phyloP scores from a whole-genome alignment of 92 coral and sea anemone species.

The Parazoanthus atlanticus region DNA sequence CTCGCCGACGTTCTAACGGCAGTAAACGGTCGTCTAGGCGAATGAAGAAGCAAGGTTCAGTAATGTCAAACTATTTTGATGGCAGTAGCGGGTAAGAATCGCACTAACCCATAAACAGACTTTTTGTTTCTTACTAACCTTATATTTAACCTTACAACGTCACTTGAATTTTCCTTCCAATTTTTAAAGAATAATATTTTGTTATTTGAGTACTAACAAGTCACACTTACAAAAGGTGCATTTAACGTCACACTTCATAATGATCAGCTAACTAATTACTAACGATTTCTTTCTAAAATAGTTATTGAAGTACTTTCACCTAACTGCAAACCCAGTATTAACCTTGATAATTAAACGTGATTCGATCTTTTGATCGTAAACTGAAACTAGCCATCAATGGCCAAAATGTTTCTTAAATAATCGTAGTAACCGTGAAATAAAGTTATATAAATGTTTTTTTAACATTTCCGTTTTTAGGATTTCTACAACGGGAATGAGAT shows the following conservation, averaged over 20 bases:
- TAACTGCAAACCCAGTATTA: too few relatives aligned
- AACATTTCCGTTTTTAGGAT: too few relatives aligned
- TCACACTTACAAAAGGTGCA: not conserved
- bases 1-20: constrained; percentile 68
- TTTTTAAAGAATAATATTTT: not conserved
- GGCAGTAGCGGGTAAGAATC: constrained; percentile 59
- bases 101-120: not conserved
- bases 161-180: not conserved
- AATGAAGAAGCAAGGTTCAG: constrained; percentile 78
- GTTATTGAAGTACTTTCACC: too few relatives aligned
- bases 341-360: too few relatives aligned
- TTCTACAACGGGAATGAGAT: not conserved
- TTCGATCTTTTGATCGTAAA: not conserved
- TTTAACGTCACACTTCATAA: not conserved
- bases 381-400: not conserved
- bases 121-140: not conserved
- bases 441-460: too few relatives aligned
- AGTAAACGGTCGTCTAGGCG: constrained; percentile 49
- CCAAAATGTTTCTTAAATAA: not conserved
- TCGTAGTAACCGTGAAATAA: not conserved
- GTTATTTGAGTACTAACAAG: not conserved
- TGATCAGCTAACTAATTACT: not conserved
- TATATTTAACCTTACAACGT: not conserved
- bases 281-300: not conserved
- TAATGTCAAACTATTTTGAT: constrained; percentile 73